phyloP scores from a whole-genome alignment of 2,888 invertebrate species.

The Gandaritis pyraliata region DNA sequence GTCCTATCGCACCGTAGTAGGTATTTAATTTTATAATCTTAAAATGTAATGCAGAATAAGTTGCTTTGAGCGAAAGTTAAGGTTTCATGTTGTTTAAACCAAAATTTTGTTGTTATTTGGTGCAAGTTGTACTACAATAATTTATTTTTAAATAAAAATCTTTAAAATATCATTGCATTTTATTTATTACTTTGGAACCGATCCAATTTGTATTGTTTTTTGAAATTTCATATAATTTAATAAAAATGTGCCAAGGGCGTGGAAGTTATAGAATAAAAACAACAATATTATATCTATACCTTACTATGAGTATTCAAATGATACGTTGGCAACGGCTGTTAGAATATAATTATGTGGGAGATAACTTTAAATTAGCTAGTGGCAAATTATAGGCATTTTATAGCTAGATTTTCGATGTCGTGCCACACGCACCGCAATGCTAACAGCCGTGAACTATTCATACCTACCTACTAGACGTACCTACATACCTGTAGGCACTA shows the following conservation, averaged over 20 bases:
- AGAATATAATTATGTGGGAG: background rate
- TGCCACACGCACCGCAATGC: slow-evolving; percentile 23
- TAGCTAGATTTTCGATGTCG: slow-evolving; percentile 27
- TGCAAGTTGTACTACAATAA: slow-evolving; percentile 82
- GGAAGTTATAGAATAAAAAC: too few relatives aligned
- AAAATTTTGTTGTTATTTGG: slow-evolving; percentile 83
- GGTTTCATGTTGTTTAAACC: slow-evolving; percentile 79
- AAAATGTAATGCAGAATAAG: slow-evolving; percentile 56
- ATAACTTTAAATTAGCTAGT: slow-evolving; percentile 3
- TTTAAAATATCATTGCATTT: slow-evolving; percentile 52
- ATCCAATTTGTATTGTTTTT: too few relatives aligned
- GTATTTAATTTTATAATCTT: slow-evolving; percentile 61
- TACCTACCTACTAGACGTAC: background rate
- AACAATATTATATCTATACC: too few relatives aligned
- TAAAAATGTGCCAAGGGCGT: too few relatives aligned
- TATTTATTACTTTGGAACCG: slow-evolving; percentile 24
- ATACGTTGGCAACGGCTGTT: too few relatives aligned
- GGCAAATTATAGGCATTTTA: slow-evolving; percentile 16
- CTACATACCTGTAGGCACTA: background rate
- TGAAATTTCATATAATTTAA: too few relatives aligned
- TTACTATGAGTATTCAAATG: too few relatives aligned
- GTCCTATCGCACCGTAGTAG: slow-evolving; percentile 64
- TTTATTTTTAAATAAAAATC: slow-evolving; percentile 83
- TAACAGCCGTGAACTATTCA: slow-evolving; percentile 2
- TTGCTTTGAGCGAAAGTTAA: slow-evolving; percentile 77